A percentile compares a stretch with the other conserved stretches of the same genome.
Evolutionary conservation across 2,797 vertebrate genomes (phyloP).

Genomic region (Bradypus variegatus): DNA sequence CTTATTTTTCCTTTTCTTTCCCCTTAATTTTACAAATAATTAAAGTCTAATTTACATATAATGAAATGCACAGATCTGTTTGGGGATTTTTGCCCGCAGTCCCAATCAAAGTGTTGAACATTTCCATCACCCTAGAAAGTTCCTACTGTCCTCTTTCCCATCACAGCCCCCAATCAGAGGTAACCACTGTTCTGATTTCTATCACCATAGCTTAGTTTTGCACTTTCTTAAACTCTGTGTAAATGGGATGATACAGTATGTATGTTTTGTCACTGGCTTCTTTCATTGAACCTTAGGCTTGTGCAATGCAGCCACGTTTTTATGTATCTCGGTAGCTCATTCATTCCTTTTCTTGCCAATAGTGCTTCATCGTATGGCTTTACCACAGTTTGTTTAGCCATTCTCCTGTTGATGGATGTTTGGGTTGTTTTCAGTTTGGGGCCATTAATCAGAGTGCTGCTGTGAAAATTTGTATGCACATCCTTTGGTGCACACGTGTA

Average conservation of each 20-base stretch:
- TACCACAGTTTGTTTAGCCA: background rate
- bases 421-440: background rate
- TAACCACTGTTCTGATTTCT: background rate
- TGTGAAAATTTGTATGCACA: background rate
- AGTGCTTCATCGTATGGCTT: background rate
- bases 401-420: background rate
- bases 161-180: too few species aligned
- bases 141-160: background rate
- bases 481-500: background rate
- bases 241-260: rapidly evolving
- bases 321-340: rapidly evolving
- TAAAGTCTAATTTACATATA: background rate
- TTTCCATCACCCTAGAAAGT: background rate
- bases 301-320: rapidly evolving
- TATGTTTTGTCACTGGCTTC: background rate
- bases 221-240: background rate
- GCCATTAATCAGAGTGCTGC: background rate
- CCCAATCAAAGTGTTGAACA: background rate
- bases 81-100: too few species aligned
- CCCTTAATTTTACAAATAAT: background rate
- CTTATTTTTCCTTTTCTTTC: background rate
- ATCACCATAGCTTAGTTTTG: rapidly evolving
- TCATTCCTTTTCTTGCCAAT: rapidly evolving
- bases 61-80: background rate
- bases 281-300: rapidly evolving